Conservation (phyloP, 1,140 invertebrate genomes). For the Kradibia gibbosae region DNA sequence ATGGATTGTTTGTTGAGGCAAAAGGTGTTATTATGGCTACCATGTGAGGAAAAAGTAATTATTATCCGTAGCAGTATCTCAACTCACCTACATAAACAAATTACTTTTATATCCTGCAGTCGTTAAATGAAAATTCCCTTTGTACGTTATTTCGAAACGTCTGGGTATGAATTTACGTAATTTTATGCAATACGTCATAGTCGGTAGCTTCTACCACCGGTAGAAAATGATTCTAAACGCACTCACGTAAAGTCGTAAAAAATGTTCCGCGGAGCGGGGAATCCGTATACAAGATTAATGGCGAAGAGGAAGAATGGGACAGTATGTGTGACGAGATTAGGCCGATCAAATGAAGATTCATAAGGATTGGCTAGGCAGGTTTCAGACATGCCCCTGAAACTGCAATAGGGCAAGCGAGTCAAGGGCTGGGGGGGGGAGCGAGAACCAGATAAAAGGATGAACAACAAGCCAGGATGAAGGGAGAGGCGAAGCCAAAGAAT, state of each 20-base stretch:
- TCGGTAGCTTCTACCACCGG: neutral
- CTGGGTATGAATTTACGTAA: too few relatives aligned
- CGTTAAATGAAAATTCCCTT: too few relatives aligned
- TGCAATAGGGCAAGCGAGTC: neutral
- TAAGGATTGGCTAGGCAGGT: neutral
- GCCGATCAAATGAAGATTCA: constrained; percentile 49
- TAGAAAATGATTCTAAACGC: neutral
- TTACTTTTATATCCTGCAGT: too few relatives aligned
- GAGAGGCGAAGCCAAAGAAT: neutral
- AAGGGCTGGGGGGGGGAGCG: neutral
- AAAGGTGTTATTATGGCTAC: too few relatives aligned
- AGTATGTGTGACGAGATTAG: constrained; percentile 46
- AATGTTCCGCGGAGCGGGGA: neutral
- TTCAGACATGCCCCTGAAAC: neutral
- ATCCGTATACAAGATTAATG: constrained; percentile 21
- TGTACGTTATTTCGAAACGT: too few relatives aligned
- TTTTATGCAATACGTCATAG: neutral
- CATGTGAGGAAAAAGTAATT: too few relatives aligned
- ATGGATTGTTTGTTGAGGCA: too few relatives aligned
- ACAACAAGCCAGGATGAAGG: too few relatives aligned
- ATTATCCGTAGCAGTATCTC: too few relatives aligned
- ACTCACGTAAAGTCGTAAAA: neutral
- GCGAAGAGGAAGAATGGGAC: constrained; percentile 3
- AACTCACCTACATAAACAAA: too few relatives aligned
- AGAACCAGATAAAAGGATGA: neutral